phyloP scores from a whole-genome alignment of 2,797 vertebrate genomes.

The Calcarius lapponicus region DNA sequence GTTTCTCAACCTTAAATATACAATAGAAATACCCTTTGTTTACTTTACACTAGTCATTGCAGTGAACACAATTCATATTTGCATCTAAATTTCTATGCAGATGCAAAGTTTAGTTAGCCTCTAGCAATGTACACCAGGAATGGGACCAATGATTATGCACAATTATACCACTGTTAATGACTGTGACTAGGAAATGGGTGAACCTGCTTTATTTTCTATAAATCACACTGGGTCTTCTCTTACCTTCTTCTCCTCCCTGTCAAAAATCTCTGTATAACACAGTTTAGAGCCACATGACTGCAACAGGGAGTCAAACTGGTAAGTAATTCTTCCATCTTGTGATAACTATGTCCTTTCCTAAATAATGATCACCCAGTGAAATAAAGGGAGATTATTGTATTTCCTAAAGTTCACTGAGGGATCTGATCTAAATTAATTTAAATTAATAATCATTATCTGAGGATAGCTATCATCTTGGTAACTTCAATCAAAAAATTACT shows the following conservation, averaged over 20 bases:
- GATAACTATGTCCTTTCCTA: neutral
- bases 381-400: neutral
- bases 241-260: neutral
- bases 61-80: conserved; percentile 55
- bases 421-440: neutral
- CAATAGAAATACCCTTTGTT: conserved; percentile 44
- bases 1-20: conserved; percentile 53
- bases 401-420: neutral
- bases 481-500: neutral
- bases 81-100: conserved; percentile 61
- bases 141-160: conserved; percentile 11
- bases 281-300: neutral
- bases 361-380: neutral
- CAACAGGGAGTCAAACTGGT: neutral
- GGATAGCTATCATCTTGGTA: neutral
- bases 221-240: neutral
- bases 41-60: conserved; percentile 49
- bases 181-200: conserved; percentile 4
- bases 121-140: conserved; percentile 22
- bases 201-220: neutral
- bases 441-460: neutral
- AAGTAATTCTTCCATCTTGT: neutral
- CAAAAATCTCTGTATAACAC: neutral
- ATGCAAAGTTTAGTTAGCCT: conserved; percentile 35
- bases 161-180: conserved; percentile 31